A percentile compares a stretch with the other conserved stretches of the same genome.
These are phyloP conservation scores for Aphyosemion australe DNA, from an alignment of 2,113 vertebrate species.

Conservation along the genomic window DNA sequence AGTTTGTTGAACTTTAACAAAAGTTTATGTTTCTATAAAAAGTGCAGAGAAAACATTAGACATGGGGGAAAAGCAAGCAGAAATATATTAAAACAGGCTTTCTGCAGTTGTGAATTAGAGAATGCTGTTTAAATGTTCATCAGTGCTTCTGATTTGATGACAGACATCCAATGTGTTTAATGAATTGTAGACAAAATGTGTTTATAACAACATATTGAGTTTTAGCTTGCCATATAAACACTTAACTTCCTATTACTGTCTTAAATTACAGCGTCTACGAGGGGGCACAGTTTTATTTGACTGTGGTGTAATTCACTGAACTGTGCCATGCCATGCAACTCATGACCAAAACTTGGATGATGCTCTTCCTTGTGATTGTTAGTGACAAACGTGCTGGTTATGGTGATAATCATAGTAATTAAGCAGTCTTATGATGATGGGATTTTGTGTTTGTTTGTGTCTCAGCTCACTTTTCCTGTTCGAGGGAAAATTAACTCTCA, in stretches of 20 bases:
- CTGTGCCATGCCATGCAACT: conserved; percentile 7
- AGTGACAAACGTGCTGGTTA: conserved; percentile 64
- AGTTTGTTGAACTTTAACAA: background rate
- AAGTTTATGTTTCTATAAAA: background rate
- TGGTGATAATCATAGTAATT: conserved; percentile 71
- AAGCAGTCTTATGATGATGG: conserved; percentile 51
- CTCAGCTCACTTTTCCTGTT: conserved; percentile 66
- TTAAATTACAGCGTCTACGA: background rate
- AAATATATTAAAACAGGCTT: background rate
- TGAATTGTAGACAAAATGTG: too few species aligned
- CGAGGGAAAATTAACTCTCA: conserved; percentile 39
- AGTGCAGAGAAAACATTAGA: background rate
- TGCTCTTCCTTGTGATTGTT: conserved; percentile 57
- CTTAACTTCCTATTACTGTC: background rate
- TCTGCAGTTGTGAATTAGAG: background rate
- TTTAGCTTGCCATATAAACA: background rate
- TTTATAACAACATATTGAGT: background rate
- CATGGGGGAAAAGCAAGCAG: background rate
- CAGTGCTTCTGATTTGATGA: too few species aligned
- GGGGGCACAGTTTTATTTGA: conserved; percentile 14
- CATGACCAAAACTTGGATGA: conserved; percentile 34
- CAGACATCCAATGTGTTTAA: too few species aligned
- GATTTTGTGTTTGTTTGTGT: conserved; percentile 64
- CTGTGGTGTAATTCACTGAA: conserved; percentile 11
- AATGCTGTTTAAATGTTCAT: background rate